Evolutionary conservation across 1,140 invertebrate species (phyloP), one percentile per base, ranked within the genome.

Genomic region (Parapsyche elsis): DNA sequence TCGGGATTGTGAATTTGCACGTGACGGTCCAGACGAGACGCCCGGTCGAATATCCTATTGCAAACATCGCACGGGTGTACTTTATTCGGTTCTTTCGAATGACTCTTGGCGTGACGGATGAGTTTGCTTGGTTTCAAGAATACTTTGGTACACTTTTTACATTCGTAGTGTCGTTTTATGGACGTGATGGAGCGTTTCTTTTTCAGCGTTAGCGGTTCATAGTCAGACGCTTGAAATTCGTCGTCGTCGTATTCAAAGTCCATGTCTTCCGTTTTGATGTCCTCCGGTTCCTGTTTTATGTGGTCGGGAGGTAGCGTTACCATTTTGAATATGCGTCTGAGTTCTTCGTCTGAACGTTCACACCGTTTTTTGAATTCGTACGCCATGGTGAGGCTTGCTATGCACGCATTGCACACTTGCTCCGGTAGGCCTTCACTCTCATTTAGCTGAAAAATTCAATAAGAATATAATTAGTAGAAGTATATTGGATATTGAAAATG

Each of bases 1-100:
- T 81, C 78, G 5, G 82, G 82, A 45, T 83, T 78, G 71, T 83
- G 82, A 12, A 83, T 81, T 74, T 80, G 80, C n/a, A 81, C 26
- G 19, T 83, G 82, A 9, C 82, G 44, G 45, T 81, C 80, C 7
- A 84, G 49, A 53, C 83, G 80, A 59, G 81, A 84, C 5, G 81
- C 81, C 16, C 82, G 76, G 57, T 84, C 83, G 24, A 84, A 84
- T 24, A 82, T 74, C 24, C 82, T 80, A 45, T 81, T 71, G 64
- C 83, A 84, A 14, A 76, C 38, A 7, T 77, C 78, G 57, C 84
- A 84, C n/a, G 79, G 80, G 57, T 84, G 84, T 1, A 78, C 71
- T 53, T 80, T 80, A 44, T 59, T 81, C 0, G 45, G 45, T 49
- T 81, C 80, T 75, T 76, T 80, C 16, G 24, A 14, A 46, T 80